These are phyloP conservation scores for Heptranchias perlo DNA, from an alignment of 2,113 vertebrate species.

Conservation along the genomic window DNA sequence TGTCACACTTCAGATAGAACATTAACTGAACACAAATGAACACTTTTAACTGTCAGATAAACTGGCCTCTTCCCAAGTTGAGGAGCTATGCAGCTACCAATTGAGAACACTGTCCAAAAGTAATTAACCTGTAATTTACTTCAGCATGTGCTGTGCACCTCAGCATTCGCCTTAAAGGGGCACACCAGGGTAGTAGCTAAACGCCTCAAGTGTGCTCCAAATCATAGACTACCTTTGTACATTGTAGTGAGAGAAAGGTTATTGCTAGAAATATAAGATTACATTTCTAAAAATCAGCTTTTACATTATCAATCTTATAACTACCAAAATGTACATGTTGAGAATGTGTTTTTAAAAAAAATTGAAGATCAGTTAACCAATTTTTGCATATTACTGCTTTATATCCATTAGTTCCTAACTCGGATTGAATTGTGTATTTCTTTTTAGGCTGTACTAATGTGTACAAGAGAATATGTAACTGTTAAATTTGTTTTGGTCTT, in stretches of 20 bases:
- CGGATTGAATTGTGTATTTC: not conserved
- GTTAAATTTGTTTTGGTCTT: not conserved
- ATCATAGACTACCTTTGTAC: not conserved
- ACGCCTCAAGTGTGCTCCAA: not conserved
- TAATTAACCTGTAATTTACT: not conserved
- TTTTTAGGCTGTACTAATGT: not conserved
- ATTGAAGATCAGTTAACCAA: not conserved
- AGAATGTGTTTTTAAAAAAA: not conserved
- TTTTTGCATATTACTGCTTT: not conserved
- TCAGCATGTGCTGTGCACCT: not conserved
- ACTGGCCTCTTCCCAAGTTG: not conserved
- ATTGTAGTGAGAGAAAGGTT: not conserved
- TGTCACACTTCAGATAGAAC: not conserved
- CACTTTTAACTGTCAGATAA: not conserved
- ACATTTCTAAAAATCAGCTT: not conserved
- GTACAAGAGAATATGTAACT: not conserved
- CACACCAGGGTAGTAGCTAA: not conserved
- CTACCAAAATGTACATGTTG: not conserved
- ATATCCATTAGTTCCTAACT: not conserved
- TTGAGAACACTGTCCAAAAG: not conserved
- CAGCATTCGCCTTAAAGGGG: not conserved
- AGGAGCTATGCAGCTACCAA: not conserved
- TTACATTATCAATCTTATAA: not conserved
- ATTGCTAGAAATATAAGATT: not conserved
- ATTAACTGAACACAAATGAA: not conserved